phyloP scores from a whole-genome alignment of 2,888 invertebrate species.

The Agriopis marginaria region DNA sequence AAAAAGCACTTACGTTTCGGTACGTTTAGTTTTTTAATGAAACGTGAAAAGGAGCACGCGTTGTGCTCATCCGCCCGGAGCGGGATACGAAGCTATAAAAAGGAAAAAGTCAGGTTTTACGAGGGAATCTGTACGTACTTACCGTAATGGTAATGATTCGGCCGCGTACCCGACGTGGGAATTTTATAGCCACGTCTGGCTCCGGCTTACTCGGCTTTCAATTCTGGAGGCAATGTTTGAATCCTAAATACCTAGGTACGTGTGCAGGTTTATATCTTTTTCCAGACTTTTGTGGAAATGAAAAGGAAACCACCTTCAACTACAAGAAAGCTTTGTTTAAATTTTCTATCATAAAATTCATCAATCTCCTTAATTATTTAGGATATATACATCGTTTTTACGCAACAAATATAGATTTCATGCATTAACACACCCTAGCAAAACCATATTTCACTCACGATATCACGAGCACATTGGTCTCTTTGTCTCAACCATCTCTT shows the following conservation, averaged over 20 bases:
- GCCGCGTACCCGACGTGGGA: constrained; percentile 52
- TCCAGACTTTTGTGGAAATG: constrained; percentile 2
- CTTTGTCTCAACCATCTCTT: constrained; percentile 2
- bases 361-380: background rate
- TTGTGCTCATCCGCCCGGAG: constrained; percentile 49
- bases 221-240: constrained; percentile 21
- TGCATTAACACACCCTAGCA: background rate
- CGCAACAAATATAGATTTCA: background rate
- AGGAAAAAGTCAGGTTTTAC: constrained; percentile 64
- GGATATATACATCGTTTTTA: background rate
- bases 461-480: background rate
- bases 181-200: constrained; percentile 54
- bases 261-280: background rate
- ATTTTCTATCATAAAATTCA: background rate
- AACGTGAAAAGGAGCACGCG: constrained; percentile 44
- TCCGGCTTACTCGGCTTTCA: constrained; percentile 47
- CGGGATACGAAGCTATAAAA: constrained; percentile 65
- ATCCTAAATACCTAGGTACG: constrained; percentile 15
- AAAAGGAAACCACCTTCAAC: background rate
- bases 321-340: background rate
- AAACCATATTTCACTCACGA: background rate
- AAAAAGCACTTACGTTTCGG: constrained; percentile 1
- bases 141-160: constrained; percentile 63
- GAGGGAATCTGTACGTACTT: constrained; percentile 65
- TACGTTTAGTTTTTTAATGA: constrained; percentile 27